phyloP scores from a whole-genome alignment of 2,888 invertebrate genomes.

The Tenthredo distinguenda region DNA sequence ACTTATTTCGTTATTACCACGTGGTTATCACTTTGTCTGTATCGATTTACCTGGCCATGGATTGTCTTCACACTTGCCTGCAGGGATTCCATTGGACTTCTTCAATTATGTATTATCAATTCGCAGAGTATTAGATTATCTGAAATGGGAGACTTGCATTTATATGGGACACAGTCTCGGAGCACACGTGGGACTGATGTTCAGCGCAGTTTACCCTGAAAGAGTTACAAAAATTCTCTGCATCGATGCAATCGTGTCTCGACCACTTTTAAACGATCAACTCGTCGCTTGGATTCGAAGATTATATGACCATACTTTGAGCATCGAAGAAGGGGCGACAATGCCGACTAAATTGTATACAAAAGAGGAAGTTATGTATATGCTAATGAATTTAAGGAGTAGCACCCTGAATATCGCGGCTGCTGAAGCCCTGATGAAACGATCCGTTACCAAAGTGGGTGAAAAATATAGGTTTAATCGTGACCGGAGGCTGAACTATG shows the following conservation, averaged over 20 bases:
- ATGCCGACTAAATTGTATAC: conserved; percentile 73
- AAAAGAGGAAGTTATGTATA: conserved; percentile 78
- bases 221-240: conserved; percentile 77
- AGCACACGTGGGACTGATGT: conserved; percentile 77
- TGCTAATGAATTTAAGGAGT: conserved; percentile 77
- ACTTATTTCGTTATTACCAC: conserved; percentile 74
- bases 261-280: conserved; percentile 62
- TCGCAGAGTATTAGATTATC: conserved; percentile 70
- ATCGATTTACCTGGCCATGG: conserved; percentile 80
- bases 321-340: conserved; percentile 66
- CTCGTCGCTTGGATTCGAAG: conserved; percentile 69
- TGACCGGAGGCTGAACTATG: conserved; percentile 79
- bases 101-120: conserved; percentile 71
- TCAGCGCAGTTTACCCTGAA: conserved; percentile 76
- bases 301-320: conserved; percentile 74
- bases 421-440: conserved; percentile 78
- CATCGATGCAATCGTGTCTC: conserved; percentile 76
- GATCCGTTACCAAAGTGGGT: conserved; percentile 77
- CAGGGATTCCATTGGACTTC: conserved; percentile 73
- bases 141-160: conserved; percentile 75
- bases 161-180: conserved; percentile 80
- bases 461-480: conserved; percentile 80
- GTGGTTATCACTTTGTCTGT: conserved; percentile 73
- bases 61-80: conserved; percentile 75
- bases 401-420: conserved; percentile 76